phyloP scores from a whole-genome alignment of 2,888 invertebrate genomes.

The Euplexia lucipara region DNA sequence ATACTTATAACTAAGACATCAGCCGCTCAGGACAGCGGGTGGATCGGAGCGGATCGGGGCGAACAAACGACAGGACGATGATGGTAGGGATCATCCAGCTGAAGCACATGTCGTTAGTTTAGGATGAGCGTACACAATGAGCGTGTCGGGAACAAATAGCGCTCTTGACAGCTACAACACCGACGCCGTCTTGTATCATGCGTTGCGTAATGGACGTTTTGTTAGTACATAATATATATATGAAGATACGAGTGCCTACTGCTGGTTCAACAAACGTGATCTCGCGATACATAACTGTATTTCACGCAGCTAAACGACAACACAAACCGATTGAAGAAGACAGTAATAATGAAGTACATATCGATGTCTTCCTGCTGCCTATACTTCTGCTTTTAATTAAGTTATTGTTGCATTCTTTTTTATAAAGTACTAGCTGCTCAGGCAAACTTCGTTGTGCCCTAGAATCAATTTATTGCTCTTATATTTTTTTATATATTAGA shows the following conservation, averaged over 20 bases:
- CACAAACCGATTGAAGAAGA: slow-evolving; percentile 5
- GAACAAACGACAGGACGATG: not conserved
- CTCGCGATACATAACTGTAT: slow-evolving; percentile 10
- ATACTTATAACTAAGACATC: slow-evolving; percentile 16
- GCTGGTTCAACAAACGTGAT: slow-evolving; percentile 17
- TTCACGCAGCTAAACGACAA: slow-evolving; percentile 1
- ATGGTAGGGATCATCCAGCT: slow-evolving; percentile 18
- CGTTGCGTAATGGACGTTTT: slow-evolving; percentile 1
- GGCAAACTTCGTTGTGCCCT: too few relatives aligned
- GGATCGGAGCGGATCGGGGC: too few relatives aligned
- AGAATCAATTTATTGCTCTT: too few relatives aligned
- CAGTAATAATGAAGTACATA: slow-evolving; percentile 1
- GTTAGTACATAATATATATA: not conserved
- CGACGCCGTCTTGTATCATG: not conserved
- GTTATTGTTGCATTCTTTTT: too few relatives aligned
- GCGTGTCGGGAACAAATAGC: not conserved
- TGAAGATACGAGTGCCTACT: not conserved
- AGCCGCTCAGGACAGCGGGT: not conserved
- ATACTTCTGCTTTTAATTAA: too few relatives aligned
- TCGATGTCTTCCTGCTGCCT: too few relatives aligned
- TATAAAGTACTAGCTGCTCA: too few relatives aligned
- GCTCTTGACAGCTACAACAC: not conserved
- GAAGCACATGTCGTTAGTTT: slow-evolving; percentile 20
- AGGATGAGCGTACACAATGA: slow-evolving; percentile 12
- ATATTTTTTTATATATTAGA: too few relatives aligned